These are phyloP conservation scores for Danio choprae DNA, from an alignment of 2,797 vertebrate species.

Conservation along the genomic window DNA sequence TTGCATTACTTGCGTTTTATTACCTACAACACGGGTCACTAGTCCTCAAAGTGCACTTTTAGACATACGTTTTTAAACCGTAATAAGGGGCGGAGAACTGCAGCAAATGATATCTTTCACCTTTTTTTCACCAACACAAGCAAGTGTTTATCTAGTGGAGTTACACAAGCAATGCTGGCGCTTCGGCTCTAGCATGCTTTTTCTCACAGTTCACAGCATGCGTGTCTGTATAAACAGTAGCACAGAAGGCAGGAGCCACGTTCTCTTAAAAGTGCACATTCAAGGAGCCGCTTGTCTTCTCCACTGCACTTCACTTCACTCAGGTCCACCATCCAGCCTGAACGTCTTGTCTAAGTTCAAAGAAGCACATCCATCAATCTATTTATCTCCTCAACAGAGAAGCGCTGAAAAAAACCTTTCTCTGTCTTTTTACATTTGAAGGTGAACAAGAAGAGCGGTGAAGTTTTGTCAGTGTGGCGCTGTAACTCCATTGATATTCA, in stretches of 20 bases:
- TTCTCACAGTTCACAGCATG: not conserved
- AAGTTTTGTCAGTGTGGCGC: slow-evolving; percentile 10
- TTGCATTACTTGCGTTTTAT: no score
- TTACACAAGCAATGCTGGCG: not conserved
- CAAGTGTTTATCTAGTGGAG: not conserved
- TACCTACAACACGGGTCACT: not conserved
- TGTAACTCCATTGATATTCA: not conserved
- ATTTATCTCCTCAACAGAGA: not conserved
- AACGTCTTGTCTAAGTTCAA: not conserved
- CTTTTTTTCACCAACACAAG: not conserved
- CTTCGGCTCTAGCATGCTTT: not conserved
- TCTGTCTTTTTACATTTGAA: slow-evolving; percentile 16
- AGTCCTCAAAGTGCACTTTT: not conserved
- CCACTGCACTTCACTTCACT: not conserved
- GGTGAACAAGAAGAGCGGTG: slow-evolving; percentile 4
- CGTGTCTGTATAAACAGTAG: slow-evolving; percentile 3
- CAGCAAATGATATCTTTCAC: not conserved
- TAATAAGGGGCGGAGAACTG: not conserved
- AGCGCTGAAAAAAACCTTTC: not conserved
- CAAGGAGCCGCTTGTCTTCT: slow-evolving; percentile 4
- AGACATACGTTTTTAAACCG: not conserved
- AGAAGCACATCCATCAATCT: not conserved
- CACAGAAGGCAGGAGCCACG: not conserved
- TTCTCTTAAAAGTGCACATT: not conserved
- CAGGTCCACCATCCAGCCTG: not conserved